phyloP scores from a whole-genome alignment of 2,113 vertebrate genomes.

The Scolopax mira region DNA sequence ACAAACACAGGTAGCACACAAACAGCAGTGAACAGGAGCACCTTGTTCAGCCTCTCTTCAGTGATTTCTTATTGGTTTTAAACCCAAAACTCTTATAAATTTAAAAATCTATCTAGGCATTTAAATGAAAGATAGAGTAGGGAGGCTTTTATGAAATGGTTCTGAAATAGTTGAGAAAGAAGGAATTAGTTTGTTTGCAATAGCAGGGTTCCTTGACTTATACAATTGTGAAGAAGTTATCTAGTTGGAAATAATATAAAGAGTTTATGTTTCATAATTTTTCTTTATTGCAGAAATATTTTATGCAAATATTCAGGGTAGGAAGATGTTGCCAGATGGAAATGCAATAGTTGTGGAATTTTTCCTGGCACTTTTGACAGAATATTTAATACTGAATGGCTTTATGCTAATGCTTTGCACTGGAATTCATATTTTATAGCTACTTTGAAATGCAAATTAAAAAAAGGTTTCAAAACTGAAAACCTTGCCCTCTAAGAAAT shows the following conservation, averaged over 20 bases:
- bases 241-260: slow-evolving; percentile 74
- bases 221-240: slow-evolving; percentile 65
- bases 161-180: slow-evolving; percentile 31
- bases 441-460: slow-evolving; percentile 77
- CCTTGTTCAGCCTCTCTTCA: neutral
- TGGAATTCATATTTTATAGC: slow-evolving; percentile 72
- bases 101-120: neutral
- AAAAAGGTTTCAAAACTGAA: slow-evolving; percentile 51
- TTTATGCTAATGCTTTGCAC: slow-evolving; percentile 74
- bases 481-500: slow-evolving; percentile 57
- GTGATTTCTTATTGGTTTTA: neutral
- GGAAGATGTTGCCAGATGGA: slow-evolving; percentile 76
- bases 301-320: slow-evolving; percentile 76
- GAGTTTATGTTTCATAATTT: slow-evolving; percentile 75
- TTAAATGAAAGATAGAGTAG: neutral
- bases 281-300: slow-evolving; percentile 77
- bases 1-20: neutral
- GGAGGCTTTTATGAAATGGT: neutral
- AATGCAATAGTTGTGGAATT: slow-evolving; percentile 70
- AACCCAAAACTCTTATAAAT: neutral
- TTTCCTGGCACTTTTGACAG: slow-evolving; percentile 73
- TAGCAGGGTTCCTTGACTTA: slow-evolving; percentile 46
- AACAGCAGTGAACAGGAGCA: neutral
- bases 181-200: neutral
- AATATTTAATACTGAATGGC: slow-evolving; percentile 67